Conservation (phyloP, 2,888 invertebrate species). For the Cerceris rybyensis region DNA sequence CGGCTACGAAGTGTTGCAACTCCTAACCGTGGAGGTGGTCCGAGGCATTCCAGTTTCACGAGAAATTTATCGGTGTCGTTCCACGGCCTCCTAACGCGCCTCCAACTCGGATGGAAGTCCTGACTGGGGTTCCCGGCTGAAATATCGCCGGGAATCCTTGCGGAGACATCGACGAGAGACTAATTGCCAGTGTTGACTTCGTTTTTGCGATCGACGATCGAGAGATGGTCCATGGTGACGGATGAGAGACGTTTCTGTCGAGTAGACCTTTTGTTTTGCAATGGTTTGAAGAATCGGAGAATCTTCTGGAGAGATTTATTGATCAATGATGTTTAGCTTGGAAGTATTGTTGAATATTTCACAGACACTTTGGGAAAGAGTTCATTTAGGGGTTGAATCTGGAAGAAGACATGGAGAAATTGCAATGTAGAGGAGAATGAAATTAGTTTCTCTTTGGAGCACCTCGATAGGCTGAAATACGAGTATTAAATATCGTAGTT, state of each 20-base stretch:
- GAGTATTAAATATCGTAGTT: neutral
- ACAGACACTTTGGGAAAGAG: no score
- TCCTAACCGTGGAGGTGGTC: conserved; percentile 74
- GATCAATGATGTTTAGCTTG: no score
- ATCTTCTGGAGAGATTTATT: no score
- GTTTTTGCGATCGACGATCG: conserved; percentile 32
- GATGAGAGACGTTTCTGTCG: no score
- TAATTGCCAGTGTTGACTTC: neutral
- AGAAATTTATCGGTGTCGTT: conserved; percentile 78
- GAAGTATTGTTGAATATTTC: no score
- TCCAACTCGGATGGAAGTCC: conserved; percentile 9
- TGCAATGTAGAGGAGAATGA: neutral
- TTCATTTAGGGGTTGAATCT: no score
- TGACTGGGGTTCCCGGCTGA: neutral
- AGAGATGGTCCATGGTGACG: neutral
- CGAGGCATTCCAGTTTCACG: conserved; percentile 76
- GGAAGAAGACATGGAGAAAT: no score
- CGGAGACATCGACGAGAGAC: neutral
- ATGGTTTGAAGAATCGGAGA: no score
- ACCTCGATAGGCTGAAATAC: neutral
- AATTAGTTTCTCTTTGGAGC: neutral
- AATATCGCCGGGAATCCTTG: neutral
- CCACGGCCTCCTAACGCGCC: conserved; percentile 57
- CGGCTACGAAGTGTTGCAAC: conserved; percentile 72
- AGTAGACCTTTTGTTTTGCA: no score